phyloP scores from a whole-genome alignment of 2,888 invertebrate species.

The Gymnocheta viridis region DNA sequence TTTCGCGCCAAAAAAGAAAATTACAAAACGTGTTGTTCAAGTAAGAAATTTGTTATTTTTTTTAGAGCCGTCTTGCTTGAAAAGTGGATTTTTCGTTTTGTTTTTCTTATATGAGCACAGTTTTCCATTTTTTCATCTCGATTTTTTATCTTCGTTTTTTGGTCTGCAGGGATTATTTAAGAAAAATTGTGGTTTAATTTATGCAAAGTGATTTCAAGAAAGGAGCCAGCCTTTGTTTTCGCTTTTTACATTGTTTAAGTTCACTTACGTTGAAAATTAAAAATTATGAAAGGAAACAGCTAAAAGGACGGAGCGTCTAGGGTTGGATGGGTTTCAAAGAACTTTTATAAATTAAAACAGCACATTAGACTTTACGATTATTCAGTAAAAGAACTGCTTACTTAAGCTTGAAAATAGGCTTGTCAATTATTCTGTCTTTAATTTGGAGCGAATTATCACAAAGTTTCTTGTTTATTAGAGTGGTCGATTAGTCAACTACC shows the following conservation, averaged over 20 bases:
- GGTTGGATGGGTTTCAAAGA: constrained; percentile 6
- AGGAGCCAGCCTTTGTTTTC: constrained; percentile 5
- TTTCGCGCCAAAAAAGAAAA: constrained; percentile 70
- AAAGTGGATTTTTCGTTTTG: constrained; percentile 19
- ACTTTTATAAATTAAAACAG: not conserved
- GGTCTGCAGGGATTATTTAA: constrained; percentile 52
- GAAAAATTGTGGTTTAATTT: constrained; percentile 60
- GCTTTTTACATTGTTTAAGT: not conserved
- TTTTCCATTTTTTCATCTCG: constrained; percentile 17
- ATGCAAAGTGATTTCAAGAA: constrained; percentile 62
- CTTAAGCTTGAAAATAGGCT: not conserved
- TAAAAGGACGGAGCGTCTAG: not conserved
- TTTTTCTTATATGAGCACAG: constrained; percentile 11
- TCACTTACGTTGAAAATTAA: not conserved
- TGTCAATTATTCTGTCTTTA: no score
- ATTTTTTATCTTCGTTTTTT: constrained; percentile 11
- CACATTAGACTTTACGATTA: not conserved
- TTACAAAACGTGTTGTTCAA: constrained; percentile 64
- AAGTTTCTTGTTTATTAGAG: no score
- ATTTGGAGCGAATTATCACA: no score
- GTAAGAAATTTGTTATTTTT: constrained; percentile 1
- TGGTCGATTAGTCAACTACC: no score
- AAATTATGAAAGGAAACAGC: no score
- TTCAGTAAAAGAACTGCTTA: no score
- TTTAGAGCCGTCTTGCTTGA: constrained; percentile 26